phyloP scores from a whole-genome alignment of 2,888 invertebrate genomes.

The Agrotis exclamationis region DNA sequence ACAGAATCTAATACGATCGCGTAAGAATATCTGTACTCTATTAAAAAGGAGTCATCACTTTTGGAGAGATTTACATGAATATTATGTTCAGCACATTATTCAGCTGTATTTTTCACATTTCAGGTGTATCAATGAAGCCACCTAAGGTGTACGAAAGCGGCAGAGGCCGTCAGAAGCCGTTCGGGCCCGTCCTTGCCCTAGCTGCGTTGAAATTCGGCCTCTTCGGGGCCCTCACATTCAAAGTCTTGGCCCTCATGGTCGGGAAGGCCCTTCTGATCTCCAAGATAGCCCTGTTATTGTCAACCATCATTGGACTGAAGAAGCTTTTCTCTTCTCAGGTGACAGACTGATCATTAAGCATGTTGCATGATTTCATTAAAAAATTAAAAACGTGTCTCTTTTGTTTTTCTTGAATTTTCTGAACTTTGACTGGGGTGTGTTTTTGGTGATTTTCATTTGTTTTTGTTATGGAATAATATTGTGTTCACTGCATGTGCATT shows the following conservation, averaged over 20 bases:
- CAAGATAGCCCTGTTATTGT: slow-evolving; percentile 95
- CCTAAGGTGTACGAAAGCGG: slow-evolving; percentile 92
- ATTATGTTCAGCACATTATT: not conserved
- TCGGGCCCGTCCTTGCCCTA: slow-evolving; percentile 94
- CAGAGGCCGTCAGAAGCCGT: slow-evolving; percentile 94
- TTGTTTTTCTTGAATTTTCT: slow-evolving; percentile 50
- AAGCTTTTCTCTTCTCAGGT: slow-evolving; percentile 94
- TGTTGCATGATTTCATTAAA: slow-evolving; percentile 68
- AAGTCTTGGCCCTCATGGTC: slow-evolving; percentile 95
- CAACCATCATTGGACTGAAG: slow-evolving; percentile 95
- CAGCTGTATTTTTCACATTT: slow-evolving; percentile 66
- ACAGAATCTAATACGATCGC: too few species aligned
- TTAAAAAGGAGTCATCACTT: too few species aligned
- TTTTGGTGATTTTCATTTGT: not conserved
- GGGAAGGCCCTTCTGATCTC: slow-evolving; percentile 96
- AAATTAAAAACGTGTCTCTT: slow-evolving; percentile 7
- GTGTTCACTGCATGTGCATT: slow-evolving; percentile 26
- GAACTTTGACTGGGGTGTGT: not conserved
- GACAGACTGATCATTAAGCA: slow-evolving; percentile 73
- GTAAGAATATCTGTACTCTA: too few species aligned
- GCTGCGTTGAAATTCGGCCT: slow-evolving; percentile 95
- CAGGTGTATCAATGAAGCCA: slow-evolving; percentile 93
- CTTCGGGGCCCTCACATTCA: slow-evolving; percentile 95
- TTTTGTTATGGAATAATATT: not conserved
- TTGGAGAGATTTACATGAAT: too few species aligned